These are phyloP conservation scores for Phrynosoma platyrhinos DNA, from an alignment of 2,113 vertebrate species.

Conservation along the genomic window DNA sequence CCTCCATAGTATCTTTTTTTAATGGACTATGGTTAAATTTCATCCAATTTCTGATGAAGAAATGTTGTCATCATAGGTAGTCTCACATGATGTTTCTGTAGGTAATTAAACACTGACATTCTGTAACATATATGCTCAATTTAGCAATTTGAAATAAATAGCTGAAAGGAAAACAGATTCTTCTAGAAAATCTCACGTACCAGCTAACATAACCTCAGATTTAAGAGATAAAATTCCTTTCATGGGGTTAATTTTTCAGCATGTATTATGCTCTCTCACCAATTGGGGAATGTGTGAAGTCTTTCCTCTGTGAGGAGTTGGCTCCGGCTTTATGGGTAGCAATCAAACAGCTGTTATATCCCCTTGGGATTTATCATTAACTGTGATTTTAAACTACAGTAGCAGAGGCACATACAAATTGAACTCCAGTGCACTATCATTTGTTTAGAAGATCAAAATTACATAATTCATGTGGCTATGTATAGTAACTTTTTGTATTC, in stretches of 20 bases:
- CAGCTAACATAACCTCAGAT: no score
- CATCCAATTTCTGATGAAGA: neutral
- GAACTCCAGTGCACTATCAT: neutral
- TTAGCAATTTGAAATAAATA: neutral
- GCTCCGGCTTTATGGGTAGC: neutral
- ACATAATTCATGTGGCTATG: neutral
- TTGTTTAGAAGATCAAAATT: neutral
- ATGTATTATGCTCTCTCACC: neutral
- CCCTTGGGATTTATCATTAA: neutral
- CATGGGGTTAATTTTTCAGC: neutral
- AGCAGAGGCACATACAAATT: no score
- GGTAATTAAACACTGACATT: neutral
- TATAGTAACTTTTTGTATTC: neutral
- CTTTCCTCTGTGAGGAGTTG: neutral
- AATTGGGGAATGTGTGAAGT: neutral
- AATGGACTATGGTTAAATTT: neutral
- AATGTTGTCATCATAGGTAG: neutral
- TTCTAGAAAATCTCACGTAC: neutral
- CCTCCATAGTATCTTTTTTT: neutral
- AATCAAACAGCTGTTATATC: neutral
- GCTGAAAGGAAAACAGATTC: neutral
- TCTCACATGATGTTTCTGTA: neutral
- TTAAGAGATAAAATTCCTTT: neutral
- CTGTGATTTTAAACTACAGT: neutral
- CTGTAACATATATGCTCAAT: neutral